A percentile compares a stretch with the other conserved stretches of the same genome.
Conservation (phyloP, 2,797 vertebrate genomes). For the Enteromius viviparus region DNA sequence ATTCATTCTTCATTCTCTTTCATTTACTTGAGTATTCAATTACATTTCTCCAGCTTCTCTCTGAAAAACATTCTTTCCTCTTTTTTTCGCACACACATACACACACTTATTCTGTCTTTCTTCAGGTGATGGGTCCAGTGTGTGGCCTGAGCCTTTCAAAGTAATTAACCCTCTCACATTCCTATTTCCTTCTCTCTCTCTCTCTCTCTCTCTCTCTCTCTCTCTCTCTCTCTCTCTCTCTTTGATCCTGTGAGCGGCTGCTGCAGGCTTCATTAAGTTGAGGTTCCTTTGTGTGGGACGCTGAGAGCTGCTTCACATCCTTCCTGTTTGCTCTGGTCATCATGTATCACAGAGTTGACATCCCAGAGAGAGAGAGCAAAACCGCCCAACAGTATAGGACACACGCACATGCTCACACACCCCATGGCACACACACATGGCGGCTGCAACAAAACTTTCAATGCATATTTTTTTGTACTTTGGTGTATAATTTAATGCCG, state of each 20-base stretch:
- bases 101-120: conserved; percentile 57
- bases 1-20: conserved; percentile 50
- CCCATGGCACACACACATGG: not conserved
- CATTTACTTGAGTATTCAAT: conserved; percentile 49
- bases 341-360: conserved; percentile 69
- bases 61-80: conserved; percentile 50
- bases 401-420: conserved; percentile 4
- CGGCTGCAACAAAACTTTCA: not conserved
- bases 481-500: not conserved
- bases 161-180: conserved; percentile 53
- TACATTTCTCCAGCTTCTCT: conserved; percentile 48
- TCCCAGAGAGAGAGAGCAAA: conserved; percentile 54
- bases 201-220: conserved; percentile 37
- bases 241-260: conserved; percentile 54
- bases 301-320: conserved; percentile 68
- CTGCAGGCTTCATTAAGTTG: conserved; percentile 58
- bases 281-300: conserved; percentile 51
- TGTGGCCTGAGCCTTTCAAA: conserved; percentile 52
- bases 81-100: conserved; percentile 56
- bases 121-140: conserved; percentile 54
- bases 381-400: conserved; percentile 21
- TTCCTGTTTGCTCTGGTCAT: conserved; percentile 76
- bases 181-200: conserved; percentile 58
- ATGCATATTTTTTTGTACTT: not conserved
- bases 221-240: conserved; percentile 61